A percentile compares a stretch with the other conserved stretches of the same genome.
Evolutionary conservation across 2,113 vertebrate genomes (phyloP).

Genomic region (Melanostigma gelatinosum): DNA sequence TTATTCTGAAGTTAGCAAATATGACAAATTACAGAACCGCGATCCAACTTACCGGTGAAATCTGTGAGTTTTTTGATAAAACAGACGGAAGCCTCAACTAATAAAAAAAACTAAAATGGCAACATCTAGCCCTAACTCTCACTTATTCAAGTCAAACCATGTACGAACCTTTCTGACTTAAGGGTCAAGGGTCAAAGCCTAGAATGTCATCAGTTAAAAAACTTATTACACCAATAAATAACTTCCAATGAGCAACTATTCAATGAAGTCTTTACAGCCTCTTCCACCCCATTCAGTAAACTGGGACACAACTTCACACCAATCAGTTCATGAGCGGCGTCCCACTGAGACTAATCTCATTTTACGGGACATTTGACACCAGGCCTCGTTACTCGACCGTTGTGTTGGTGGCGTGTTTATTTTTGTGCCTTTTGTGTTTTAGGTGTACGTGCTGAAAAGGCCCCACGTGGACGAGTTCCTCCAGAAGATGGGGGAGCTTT

Average conservation of each 20-base stretch:
- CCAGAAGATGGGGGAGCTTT: slow-evolving; percentile 97
- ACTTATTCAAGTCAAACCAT: neutral
- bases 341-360: neutral
- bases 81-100: neutral
- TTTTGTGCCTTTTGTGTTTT: slow-evolving; percentile 22
- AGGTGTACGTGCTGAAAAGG: slow-evolving; percentile 97
- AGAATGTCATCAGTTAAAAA: neutral
- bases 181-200: neutral
- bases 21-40: neutral
- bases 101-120: neutral
- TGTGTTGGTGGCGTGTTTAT: neutral
- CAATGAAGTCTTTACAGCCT: no score
- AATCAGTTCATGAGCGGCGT: neutral
- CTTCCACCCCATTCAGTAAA: neutral
- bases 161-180: neutral
- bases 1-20: neutral
- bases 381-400: neutral
- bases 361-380: neutral
- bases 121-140: neutral
- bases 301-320: neutral
- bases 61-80: no score
- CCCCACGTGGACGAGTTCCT: slow-evolving; percentile 97
- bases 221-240: neutral
- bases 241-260: neutral
- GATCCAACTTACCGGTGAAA: neutral